These are phyloP conservation scores for Lerista edwardsae DNA, from an alignment of 2,797 vertebrate genomes.

Conservation along the genomic window DNA sequence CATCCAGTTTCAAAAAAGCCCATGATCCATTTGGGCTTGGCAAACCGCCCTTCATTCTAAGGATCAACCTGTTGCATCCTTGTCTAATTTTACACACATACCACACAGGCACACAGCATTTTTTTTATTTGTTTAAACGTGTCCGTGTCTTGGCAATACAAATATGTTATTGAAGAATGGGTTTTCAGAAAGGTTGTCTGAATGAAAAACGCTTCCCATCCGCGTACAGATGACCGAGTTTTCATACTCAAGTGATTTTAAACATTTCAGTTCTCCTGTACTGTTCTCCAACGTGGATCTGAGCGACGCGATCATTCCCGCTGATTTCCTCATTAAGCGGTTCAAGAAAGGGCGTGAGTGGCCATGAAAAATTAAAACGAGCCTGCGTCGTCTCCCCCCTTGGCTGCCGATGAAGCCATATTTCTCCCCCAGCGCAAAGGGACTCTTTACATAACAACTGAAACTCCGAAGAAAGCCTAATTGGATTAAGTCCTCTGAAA, in stretches of 20 bases:
- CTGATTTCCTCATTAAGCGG: background rate
- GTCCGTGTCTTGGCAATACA: background rate
- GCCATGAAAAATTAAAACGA: slow-evolving; percentile 55
- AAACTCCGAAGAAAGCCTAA: slow-evolving; percentile 78
- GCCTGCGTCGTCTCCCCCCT: background rate
- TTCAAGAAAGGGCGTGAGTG: background rate
- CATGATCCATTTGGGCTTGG: background rate
- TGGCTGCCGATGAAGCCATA: slow-evolving; percentile 54
- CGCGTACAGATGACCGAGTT: too few relatives aligned
- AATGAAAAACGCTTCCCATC: too few relatives aligned
- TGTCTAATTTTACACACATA: background rate
- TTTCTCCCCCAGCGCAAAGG: slow-evolving; percentile 53
- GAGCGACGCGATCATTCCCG: background rate
- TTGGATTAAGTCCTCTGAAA: slow-evolving; percentile 80
- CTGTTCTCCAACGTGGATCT: background rate
- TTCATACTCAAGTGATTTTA: background rate
- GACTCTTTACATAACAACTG: slow-evolving; percentile 79
- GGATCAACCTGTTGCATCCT: background rate
- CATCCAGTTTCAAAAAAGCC: background rate
- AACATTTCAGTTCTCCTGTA: background rate
- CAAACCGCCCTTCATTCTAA: background rate
- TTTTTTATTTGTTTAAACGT: background rate
- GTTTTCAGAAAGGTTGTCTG: too few relatives aligned
- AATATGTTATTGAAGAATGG: background rate
- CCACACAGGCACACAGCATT: background rate